Percentiles rank a stretch among this genome's conserved stretches.
Evolutionary conservation across 1,140 invertebrate genomes (phyloP).

Genomic region (Sinella curviseta): DNA sequence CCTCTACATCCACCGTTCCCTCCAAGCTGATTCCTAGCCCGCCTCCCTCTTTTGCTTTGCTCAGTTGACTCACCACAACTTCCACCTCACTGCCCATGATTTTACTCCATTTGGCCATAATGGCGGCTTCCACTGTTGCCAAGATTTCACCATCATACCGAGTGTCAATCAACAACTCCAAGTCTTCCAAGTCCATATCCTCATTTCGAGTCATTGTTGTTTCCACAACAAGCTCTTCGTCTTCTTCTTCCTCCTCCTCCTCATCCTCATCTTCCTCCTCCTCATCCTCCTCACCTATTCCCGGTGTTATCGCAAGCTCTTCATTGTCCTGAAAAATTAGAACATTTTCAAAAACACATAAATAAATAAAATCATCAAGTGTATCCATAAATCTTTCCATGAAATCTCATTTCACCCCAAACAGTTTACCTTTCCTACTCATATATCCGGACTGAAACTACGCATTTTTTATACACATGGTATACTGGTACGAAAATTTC

Average conservation of each 20-base stretch:
- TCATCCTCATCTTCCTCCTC: slow-evolving; percentile 36
- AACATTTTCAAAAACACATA: not conserved
- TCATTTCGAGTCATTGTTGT: slow-evolving; percentile 53
- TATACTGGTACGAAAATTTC: too few species aligned
- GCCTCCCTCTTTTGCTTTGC: slow-evolving; percentile 81
- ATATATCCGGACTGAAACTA: too few species aligned
- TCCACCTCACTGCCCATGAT: slow-evolving; percentile 79
- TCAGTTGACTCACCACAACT: slow-evolving; percentile 75
- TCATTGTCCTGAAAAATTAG: not conserved
- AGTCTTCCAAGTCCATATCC: slow-evolving; percentile 66
- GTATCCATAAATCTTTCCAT: not conserved
- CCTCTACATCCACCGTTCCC: slow-evolving; percentile 92
- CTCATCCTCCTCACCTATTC: slow-evolving; percentile 30
- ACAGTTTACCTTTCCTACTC: too few species aligned
- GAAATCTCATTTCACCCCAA: not conserved
- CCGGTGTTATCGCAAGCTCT: slow-evolving; percentile 15
- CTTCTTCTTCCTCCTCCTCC: slow-evolving; percentile 47
- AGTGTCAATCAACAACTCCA: slow-evolving; percentile 61
- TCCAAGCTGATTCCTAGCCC: slow-evolving; percentile 94
- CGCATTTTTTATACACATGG: too few species aligned
- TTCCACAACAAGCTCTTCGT: slow-evolving; percentile 53
- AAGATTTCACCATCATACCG: slow-evolving; percentile 62
- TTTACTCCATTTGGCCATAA: slow-evolving; percentile 80
- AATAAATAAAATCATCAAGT: not conserved
- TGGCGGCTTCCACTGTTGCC: slow-evolving; percentile 72